Base-by-base conservation (phyloP, 2,888 invertebrate species). In the Pollenia labialis region DNA sequence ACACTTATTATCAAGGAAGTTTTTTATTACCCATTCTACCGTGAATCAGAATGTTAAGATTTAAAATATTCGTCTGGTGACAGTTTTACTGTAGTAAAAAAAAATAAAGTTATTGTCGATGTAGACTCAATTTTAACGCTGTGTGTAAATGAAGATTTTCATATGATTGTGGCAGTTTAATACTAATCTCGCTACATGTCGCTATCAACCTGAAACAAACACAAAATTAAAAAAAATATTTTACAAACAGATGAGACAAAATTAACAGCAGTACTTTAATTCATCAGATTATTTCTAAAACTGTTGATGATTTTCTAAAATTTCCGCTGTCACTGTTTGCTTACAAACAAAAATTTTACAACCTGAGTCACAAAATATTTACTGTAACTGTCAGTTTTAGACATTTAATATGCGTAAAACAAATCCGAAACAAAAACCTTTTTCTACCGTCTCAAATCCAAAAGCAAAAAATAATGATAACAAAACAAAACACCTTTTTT, bases 321-420 rank as follows among this genome's bases (percentile, higher is more conserved):
- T 42, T 69, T 14, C 42, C 14, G 8, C 16, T 42, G 10, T 11
- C 42, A 14, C 14, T 18, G 52, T 4, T 14, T 16, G 14, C n/a
- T 6, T n/a, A 9, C 48, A 32, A 12, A 9, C 48, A 32, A 12
- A 4, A 62, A 11, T 7, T 2, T 32, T 32, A 32, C 32, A 60
- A 74, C 23, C 50, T 42, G n/a, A 16, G 12, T 62, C 48, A 11
- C 46, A 72, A 72, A 72, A 72, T 46, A 7, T 46, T 44, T 72
- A 6, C 10, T 60, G 46, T 79, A 69, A 42, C 69, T 60, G 18
- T 12, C 69, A 69, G 18, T 42, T 50, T 8, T 32, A 42, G 6
- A 68, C 18, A 68, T 69, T 69, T 69, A 48, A 79, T 42, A 58
- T 58, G 68, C 48, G 50, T 68, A 60, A 68, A 58, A 69, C 48